These are phyloP conservation scores for Lysandra coridon DNA, from an alignment of 2,888 invertebrate genomes.

Conservation along the genomic window DNA sequence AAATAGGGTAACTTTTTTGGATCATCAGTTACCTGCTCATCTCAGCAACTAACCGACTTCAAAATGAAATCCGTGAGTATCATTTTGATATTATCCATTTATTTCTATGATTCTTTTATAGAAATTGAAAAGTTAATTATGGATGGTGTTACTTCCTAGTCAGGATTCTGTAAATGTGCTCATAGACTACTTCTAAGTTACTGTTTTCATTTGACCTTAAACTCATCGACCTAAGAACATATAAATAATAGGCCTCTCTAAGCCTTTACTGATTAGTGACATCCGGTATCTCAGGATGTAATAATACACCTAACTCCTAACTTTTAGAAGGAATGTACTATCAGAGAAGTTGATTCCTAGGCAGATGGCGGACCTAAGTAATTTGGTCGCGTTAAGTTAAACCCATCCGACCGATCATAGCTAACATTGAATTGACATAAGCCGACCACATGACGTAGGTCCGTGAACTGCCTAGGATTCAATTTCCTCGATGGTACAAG, in stretches of 20 bases:
- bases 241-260: background rate
- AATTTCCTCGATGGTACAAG: too few relatives aligned
- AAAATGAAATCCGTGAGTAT: constrained; percentile 19
- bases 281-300: background rate
- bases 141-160: background rate
- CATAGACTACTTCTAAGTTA: background rate
- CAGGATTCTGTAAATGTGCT: background rate
- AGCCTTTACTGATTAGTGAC: background rate
- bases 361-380: too few relatives aligned
- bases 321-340: too few relatives aligned
- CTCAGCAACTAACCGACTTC: constrained; percentile 5
- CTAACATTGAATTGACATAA: too few relatives aligned
- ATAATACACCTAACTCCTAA: background rate
- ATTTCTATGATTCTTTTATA: background rate
- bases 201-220: background rate
- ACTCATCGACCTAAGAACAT: background rate
- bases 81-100: background rate
- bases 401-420: too few relatives aligned
- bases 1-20: background rate
- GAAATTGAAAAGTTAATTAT: background rate
- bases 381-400: too few relatives aligned
- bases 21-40: constrained; percentile 6
- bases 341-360: too few relatives aligned
- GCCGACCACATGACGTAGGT: too few relatives aligned
- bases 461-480: too few relatives aligned